Evolutionary conservation across 2,888 invertebrate species (phyloP).

Genomic region (Drosophila recens): DNA sequence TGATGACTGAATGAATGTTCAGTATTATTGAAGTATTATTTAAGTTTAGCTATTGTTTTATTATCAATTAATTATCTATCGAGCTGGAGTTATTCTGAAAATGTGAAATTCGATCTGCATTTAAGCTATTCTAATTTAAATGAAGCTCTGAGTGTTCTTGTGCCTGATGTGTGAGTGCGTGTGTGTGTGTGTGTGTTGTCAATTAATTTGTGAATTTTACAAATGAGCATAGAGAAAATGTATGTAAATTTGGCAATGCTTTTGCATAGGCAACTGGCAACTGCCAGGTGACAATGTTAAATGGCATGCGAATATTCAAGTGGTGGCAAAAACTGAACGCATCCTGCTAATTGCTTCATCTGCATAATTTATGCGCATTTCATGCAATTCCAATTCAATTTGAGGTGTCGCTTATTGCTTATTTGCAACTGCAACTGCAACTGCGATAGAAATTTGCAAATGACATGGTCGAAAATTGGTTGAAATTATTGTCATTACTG

Average conservation of each 20-base stretch:
- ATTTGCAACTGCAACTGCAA: constrained; percentile 11
- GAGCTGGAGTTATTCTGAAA: constrained; percentile 52
- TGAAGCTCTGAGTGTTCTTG: constrained; percentile 11
- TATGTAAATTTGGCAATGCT: constrained; percentile 71
- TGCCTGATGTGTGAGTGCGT: constrained; percentile 18
- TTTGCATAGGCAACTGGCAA: constrained; percentile 30
- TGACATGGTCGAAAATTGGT: constrained; percentile 41
- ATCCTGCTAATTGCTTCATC: constrained; percentile 75
- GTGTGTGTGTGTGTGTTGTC: constrained; percentile 30
- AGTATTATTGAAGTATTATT: not conserved
- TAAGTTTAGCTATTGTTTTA: constrained; percentile 22
- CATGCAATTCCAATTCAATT: constrained; percentile 70
- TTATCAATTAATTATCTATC: constrained; percentile 60
- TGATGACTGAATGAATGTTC: not conserved
- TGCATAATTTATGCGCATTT: constrained; percentile 74
- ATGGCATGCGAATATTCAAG: constrained; percentile 21
- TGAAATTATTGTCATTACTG: constrained; percentile 53
- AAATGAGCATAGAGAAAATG: constrained; percentile 71
- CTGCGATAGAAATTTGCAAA: not conserved
- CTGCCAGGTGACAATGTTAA: constrained; percentile 59
- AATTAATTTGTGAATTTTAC: constrained; percentile 79
- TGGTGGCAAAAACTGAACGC: constrained; percentile 40
- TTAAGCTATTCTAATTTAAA: constrained; percentile 37
- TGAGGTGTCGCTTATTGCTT: constrained; percentile 53
- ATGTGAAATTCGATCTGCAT: constrained; percentile 60